Evolutionary conservation across 1,140 invertebrate genomes (phyloP), one percentile per base, ranked within the genome.

Genomic region (Nixonia krombeini): DNA sequence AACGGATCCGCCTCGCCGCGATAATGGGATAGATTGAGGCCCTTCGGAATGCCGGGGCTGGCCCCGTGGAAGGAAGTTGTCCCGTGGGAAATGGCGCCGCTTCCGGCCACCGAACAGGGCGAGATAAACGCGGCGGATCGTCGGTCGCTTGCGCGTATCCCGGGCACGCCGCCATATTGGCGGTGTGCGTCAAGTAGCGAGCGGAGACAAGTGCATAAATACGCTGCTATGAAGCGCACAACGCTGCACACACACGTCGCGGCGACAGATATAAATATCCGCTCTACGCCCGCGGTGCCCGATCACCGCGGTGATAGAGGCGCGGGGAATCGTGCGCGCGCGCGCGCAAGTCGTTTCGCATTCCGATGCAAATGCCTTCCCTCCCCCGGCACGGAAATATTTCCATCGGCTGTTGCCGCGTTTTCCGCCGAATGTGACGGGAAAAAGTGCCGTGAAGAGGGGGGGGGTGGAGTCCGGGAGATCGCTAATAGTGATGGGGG

Each of bases 331-430:
- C 21, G 41, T 29, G 56, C 53, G 77, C 80, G 82, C 78, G 79
- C 84, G 79, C 47, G 51, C 29, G 38, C 38, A 16, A n/a, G 80
- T 85, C 18, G 74, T 79, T 13, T 78, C 82, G 76, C 80, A 82
- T 81, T 81, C 82, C 77, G 67, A 84, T 82, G 80, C 78, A 80
- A 81, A 81, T 79, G 70, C 64, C 42, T 67, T 70, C 70, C 67
- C 64, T 68, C 53, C 63, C 41, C 50, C 47, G 35, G 18, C 21
- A 62, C 47, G 61, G 56, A 63, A 64, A 53, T 57, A 33, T 62
- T 61, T 58, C 41, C 42, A 62, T 40, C 46, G 56, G 49, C 57
- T 52, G 52, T 57, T 47, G 53, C 52, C 47, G n/a, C n/a, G n/a
- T n/a, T n/a, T n/a, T n/a, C n/a, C n/a, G n/a, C n/a, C n/a, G n/a